phyloP scores from a whole-genome alignment of 2,113 vertebrate species.

The Varanus salvator region DNA sequence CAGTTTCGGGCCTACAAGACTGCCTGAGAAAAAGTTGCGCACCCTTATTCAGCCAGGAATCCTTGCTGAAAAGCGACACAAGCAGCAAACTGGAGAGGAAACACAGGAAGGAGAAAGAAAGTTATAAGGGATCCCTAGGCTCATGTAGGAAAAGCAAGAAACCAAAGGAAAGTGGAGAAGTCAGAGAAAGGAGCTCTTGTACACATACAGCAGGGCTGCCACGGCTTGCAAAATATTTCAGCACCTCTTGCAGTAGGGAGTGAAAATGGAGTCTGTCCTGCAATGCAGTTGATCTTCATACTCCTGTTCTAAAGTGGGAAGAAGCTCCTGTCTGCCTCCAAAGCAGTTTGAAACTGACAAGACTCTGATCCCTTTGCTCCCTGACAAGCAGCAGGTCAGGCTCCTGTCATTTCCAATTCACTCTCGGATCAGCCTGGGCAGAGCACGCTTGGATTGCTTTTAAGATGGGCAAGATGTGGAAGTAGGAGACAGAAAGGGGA shows the following conservation, averaged over 20 bases:
- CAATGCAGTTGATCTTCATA: background rate
- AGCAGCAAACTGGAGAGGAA: background rate
- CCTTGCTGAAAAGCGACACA: too few relatives aligned
- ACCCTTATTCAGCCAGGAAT: background rate
- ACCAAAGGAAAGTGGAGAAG: conserved; percentile 19
- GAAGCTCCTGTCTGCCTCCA: background rate
- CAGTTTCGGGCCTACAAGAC: background rate
- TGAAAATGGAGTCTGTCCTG: background rate
- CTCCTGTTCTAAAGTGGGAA: background rate
- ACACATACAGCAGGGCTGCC: conserved; percentile 27
- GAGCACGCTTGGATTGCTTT: background rate
- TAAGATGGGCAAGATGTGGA: conserved; percentile 26
- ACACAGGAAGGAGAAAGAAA: background rate
- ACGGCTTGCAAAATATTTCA: background rate
- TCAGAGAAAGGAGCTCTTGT: conserved; percentile 44
- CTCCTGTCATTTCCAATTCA: conserved; percentile 21
- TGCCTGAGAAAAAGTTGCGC: background rate
- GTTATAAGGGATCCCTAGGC: conserved; percentile 53
- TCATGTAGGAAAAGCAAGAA: background rate
- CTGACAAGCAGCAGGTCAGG: conserved; percentile 18
- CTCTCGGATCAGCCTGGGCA: conserved; percentile 5
- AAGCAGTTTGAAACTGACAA: conserved; percentile 14
- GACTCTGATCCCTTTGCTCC: conserved; percentile 15
- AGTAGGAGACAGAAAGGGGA: background rate
- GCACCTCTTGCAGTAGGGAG: accelerated